Percentiles rank a stretch among this genome's conserved stretches.
These are phyloP conservation scores for Nomada goodeniana DNA, from an alignment of 2,888 invertebrate genomes.

Conservation along the genomic window DNA sequence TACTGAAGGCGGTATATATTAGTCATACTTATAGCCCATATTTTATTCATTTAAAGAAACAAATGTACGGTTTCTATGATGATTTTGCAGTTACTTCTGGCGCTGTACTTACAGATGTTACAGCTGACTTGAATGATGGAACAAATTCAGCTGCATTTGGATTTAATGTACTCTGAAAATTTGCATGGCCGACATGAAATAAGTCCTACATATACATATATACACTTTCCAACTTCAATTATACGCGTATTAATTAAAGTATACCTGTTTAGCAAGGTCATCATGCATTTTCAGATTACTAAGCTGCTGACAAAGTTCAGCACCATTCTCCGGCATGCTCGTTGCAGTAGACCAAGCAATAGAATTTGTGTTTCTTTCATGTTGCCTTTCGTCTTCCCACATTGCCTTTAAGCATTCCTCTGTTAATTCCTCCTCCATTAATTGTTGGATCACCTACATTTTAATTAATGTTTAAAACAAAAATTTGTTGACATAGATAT, in stretches of 20 bases:
- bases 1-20: slow-evolving; percentile 72
- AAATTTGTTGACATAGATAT: not conserved
- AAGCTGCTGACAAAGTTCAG: slow-evolving; percentile 81
- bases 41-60: slow-evolving; percentile 66
- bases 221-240: not conserved
- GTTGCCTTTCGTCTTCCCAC: slow-evolving; percentile 89
- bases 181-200: slow-evolving; percentile 21
- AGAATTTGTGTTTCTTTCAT: slow-evolving; percentile 80
- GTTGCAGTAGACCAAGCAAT: slow-evolving; percentile 81
- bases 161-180: slow-evolving; percentile 90
- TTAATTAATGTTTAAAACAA: not conserved
- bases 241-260: not conserved
- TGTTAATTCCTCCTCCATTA: slow-evolving; percentile 95
- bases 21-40: slow-evolving; percentile 73
- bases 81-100: slow-evolving; percentile 80
- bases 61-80: slow-evolving; percentile 78
- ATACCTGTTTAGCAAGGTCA: slow-evolving; percentile 83
- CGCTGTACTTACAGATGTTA: slow-evolving; percentile 74
- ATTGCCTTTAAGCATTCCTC: slow-evolving; percentile 95
- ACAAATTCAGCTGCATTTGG: slow-evolving; percentile 95
- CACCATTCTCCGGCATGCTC: slow-evolving; percentile 77
- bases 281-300: slow-evolving; percentile 80
- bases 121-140: slow-evolving; percentile 85
- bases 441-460: slow-evolving; percentile 91
- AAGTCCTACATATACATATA: not conserved